A percentile compares a stretch with the other conserved stretches of the same genome.
Evolutionary conservation across 2,888 invertebrate species (phyloP).

Genomic region (Tryphoninae sp.): DNA sequence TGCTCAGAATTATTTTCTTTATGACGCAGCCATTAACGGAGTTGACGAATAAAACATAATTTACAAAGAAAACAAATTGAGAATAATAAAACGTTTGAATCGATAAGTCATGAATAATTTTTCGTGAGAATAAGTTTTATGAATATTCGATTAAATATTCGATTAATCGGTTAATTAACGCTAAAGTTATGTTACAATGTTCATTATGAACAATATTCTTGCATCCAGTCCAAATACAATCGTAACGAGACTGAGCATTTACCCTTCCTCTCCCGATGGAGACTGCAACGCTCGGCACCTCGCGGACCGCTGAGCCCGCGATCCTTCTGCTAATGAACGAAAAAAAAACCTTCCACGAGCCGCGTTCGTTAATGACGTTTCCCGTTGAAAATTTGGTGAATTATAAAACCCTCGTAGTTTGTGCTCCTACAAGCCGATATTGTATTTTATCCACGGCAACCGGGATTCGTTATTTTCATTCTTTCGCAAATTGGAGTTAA

Average conservation of each 20-base stretch:
- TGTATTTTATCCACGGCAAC: conserved; percentile 44
- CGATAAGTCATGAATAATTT: too few species aligned
- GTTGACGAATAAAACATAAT: too few species aligned
- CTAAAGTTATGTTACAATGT: neutral
- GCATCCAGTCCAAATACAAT: neutral
- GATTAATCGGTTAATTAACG: neutral
- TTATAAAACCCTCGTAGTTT: conserved; percentile 31
- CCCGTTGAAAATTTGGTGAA: conserved; percentile 36
- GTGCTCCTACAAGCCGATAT: conserved; percentile 4
- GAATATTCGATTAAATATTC: neutral
- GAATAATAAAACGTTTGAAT: too few species aligned
- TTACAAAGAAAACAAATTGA: too few species aligned
- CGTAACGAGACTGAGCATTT: neutral
- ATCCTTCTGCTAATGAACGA: conserved; percentile 34
- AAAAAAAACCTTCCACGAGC: neutral
- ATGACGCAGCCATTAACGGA: too few species aligned
- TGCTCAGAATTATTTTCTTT: too few species aligned
- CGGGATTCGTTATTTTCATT: conserved; percentile 53
- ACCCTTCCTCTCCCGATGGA: neutral
- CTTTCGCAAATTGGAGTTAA: conserved; percentile 50
- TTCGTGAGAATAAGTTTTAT: neutral
- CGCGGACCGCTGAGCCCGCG: conserved; percentile 11
- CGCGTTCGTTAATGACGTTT: conserved; percentile 42
- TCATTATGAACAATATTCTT: neutral
- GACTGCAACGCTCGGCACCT: conserved; percentile 49